Conservation (phyloP, 2,797 vertebrate species). For the Bradypus variegatus region DNA sequence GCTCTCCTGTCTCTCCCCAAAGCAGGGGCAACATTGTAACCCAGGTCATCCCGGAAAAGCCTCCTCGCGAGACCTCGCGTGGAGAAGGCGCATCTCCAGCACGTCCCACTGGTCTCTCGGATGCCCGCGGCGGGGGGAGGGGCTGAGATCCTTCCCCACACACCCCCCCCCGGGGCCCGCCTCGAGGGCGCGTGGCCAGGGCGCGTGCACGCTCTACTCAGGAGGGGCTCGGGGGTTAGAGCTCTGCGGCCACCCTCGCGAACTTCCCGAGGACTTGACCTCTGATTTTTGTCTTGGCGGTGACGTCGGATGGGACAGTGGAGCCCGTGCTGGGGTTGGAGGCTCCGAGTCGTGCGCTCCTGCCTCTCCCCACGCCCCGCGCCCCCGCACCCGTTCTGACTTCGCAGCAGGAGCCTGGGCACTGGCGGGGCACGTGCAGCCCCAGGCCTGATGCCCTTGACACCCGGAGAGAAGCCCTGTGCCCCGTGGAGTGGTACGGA, state of each 20-base stretch:
- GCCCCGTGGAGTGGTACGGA: not conserved
- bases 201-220: not conserved
- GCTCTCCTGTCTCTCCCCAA: not conserved
- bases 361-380: too few species aligned
- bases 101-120: too few species aligned
- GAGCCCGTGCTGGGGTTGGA: too few species aligned
- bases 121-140: not conserved
- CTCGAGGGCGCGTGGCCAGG: rapidly evolving
- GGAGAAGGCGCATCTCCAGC: not conserved
- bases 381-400: too few species aligned
- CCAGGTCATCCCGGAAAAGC: not conserved
- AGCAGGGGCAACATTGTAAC: not conserved
- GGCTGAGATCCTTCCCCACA: not conserved
- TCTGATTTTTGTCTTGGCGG: not conserved
- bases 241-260: too few species aligned
- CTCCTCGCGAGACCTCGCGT: not conserved
- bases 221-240: not conserved
- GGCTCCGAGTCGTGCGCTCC: too few species aligned
- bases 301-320: not conserved
- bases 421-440: too few species aligned
- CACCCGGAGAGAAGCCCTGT: too few species aligned
- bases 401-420: too few species aligned
- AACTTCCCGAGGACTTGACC: not conserved
- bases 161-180: too few species aligned
- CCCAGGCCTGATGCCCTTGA: too few species aligned